Percentiles rank a stretch among this genome's conserved stretches.
These are phyloP conservation scores for Fulmarus glacialis DNA, from an alignment of 2,113 vertebrate species.

Conservation along the genomic window DNA sequence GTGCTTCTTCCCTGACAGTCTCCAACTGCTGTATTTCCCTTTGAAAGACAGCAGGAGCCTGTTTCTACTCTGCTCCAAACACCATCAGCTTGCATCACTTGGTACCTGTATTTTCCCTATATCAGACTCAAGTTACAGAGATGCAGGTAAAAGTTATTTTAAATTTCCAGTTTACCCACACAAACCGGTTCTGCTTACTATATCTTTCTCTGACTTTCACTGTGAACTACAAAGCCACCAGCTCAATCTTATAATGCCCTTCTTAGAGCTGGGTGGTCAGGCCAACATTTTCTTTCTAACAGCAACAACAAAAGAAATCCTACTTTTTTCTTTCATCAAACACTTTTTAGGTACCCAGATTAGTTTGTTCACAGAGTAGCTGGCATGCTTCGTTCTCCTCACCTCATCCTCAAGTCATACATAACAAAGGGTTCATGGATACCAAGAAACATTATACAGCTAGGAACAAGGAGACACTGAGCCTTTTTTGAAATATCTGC, in stretches of 20 bases:
- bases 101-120: background rate
- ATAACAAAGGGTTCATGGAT: background rate
- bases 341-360: background rate
- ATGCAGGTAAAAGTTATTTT: background rate
- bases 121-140: background rate
- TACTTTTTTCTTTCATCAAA: background rate
- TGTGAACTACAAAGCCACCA: background rate
- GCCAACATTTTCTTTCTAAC: background rate
- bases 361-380: background rate
- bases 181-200: background rate
- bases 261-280: background rate
- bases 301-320: background rate
- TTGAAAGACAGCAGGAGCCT: background rate
- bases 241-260: background rate
- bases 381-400: background rate
- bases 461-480: background rate
- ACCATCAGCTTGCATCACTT: background rate
- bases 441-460: background rate
- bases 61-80: background rate
- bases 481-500: background rate
- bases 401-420: background rate
- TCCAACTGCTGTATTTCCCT: background rate
- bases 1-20: background rate
- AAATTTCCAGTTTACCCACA: background rate
- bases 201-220: background rate